Conservation (phyloP, 2,888 invertebrate genomes). For the Lasioglossum malachurum region DNA sequence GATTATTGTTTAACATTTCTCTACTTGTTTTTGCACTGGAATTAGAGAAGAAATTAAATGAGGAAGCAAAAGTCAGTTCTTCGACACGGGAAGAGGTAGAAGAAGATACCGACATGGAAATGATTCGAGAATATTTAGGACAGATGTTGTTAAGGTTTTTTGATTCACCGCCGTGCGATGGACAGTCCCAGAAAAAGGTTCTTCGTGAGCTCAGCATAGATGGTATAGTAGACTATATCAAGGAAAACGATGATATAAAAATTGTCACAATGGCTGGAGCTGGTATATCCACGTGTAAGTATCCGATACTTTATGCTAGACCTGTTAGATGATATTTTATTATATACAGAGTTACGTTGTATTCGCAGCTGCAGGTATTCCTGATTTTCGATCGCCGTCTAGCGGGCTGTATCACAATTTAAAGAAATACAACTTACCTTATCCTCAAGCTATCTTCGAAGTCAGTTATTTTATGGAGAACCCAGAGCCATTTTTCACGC, state of each 20-base stretch:
- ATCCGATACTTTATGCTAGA: conserved; percentile 12
- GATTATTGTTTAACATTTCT: not conserved
- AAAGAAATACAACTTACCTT: conserved; percentile 95
- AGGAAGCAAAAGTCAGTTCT: conserved; percentile 59
- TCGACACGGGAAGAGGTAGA: conserved; percentile 77
- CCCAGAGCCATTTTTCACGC: conserved; percentile 96
- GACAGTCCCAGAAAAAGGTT: conserved; percentile 84
- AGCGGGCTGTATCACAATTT: conserved; percentile 97
- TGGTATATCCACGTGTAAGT: conserved; percentile 97
- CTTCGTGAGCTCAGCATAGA: conserved; percentile 90
- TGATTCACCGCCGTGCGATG: conserved; percentile 84
- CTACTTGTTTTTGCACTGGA: not conserved
- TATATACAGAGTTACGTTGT: not conserved
- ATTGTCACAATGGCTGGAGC: conserved; percentile 98
- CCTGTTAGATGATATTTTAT: conserved; percentile 8
- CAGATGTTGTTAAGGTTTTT: conserved; percentile 88
- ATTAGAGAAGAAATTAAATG: conserved; percentile 52
- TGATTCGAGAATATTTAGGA: conserved; percentile 88
- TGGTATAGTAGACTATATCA: conserved; percentile 92
- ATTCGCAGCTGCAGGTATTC: conserved; percentile 94
- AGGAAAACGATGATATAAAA: conserved; percentile 91
- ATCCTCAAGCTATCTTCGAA: conserved; percentile 97
- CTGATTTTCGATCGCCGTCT: conserved; percentile 97
- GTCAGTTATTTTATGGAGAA: conserved; percentile 94
- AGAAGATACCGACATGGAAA: conserved; percentile 87